These are phyloP conservation scores for Hypothenemus hampei DNA, from an alignment of 1,140 invertebrate species.

Conservation along the genomic window DNA sequence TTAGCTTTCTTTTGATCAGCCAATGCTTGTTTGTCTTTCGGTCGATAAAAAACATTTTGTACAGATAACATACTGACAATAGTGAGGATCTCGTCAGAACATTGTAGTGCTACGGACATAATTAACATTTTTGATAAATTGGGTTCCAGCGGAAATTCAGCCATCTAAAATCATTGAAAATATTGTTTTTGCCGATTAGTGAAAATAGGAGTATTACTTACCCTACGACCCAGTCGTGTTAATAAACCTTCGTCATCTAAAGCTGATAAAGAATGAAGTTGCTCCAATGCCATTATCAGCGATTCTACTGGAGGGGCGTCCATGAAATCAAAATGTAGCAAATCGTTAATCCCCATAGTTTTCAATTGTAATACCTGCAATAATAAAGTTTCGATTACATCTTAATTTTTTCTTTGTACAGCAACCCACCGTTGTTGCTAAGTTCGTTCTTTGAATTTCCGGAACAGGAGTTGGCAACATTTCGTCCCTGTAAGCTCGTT, in stretches of 20 bases:
- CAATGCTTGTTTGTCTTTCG: constrained; percentile 94
- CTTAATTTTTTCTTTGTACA: background rate
- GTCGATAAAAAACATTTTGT: constrained; percentile 97
- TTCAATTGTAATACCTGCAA: constrained; percentile 76
- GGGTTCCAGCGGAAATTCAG: constrained; percentile 97
- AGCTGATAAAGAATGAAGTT: constrained; percentile 94
- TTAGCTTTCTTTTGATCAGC: constrained; percentile 99
- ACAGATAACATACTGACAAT: constrained; percentile 99
- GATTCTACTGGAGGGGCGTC: constrained; percentile 97
- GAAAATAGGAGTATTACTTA: constrained; percentile 45
- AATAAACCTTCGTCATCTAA: constrained; percentile 95
- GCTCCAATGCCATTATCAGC: constrained; percentile 95
- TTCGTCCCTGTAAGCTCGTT: constrained; percentile 96
- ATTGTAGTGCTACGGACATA: constrained; percentile 98
- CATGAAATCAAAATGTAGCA: constrained; percentile 99
- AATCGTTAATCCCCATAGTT: constrained; percentile 99
- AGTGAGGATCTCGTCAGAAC: constrained; percentile 97
- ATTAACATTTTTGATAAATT: constrained; percentile 99
- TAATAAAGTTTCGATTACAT: background rate
- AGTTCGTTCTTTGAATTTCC: constrained; percentile 97
- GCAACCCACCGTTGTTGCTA: constrained; percentile 78
- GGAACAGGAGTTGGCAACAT: constrained; percentile 99
- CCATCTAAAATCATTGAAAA: constrained; percentile 84
- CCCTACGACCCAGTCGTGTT: constrained; percentile 85
- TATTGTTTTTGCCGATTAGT: background rate